These are phyloP conservation scores for Anas capensis DNA, from an alignment of 2,797 vertebrate genomes.

Conservation along the genomic window DNA sequence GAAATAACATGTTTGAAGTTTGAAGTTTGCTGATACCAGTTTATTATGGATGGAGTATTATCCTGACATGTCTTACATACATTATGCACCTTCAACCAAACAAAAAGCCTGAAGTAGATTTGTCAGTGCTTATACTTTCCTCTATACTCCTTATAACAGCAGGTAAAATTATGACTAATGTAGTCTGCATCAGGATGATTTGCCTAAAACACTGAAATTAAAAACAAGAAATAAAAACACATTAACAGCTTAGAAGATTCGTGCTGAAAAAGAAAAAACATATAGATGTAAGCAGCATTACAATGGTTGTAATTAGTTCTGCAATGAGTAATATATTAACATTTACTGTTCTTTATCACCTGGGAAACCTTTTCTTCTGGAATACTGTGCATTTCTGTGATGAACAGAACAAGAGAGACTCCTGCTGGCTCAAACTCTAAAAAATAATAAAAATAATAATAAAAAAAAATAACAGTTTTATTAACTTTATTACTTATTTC, in stretches of 20 bases:
- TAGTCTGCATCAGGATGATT: conserved; percentile 34
- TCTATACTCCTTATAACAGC: neutral
- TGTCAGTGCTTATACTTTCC: neutral
- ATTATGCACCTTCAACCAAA: neutral
- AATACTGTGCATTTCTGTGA: neutral
- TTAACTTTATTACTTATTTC: neutral
- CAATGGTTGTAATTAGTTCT: conserved; percentile 52
- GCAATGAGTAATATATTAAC: conserved; percentile 40
- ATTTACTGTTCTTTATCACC: neutral
- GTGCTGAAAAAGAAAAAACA: conserved; percentile 56
- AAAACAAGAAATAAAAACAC: conserved; percentile 13
- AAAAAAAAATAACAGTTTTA: neutral
- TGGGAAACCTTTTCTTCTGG: neutral
- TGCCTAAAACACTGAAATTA: conserved; percentile 52
- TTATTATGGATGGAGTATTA: neutral
- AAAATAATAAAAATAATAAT: neutral
- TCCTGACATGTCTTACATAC: neutral
- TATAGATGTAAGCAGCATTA: conserved; percentile 25
- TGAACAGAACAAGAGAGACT: conserved; percentile 64
- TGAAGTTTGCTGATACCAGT: neutral
- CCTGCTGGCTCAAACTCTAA: conserved; percentile 44
- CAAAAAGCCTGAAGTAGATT: conserved; percentile 15
- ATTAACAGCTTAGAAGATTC: conserved; percentile 21
- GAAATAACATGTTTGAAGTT: neutral
- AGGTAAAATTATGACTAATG: conserved; percentile 49